phyloP scores from a whole-genome alignment of 1,140 invertebrate species.

The Trypoxylus dichotomus region DNA sequence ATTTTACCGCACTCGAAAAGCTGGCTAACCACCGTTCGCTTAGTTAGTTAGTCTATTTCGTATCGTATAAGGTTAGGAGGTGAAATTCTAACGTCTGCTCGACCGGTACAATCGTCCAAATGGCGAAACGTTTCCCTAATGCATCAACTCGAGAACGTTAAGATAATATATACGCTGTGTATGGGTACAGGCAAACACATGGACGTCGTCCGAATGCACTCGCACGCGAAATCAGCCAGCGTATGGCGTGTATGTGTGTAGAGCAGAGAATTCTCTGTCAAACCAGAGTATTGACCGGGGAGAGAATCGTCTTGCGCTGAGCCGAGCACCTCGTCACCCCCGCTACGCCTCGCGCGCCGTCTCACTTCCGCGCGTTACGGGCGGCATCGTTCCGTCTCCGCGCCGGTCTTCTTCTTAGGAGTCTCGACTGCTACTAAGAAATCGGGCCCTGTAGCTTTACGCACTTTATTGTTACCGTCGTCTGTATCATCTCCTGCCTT shows the following conservation, averaged over 20 bases:
- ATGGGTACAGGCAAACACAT: not conserved
- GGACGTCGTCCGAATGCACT: not conserved
- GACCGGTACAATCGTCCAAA: too few species aligned
- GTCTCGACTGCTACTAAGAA: constrained; percentile 15
- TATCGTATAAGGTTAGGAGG: too few species aligned
- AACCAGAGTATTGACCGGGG: constrained; percentile 43
- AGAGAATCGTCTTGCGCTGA: constrained; percentile 47
- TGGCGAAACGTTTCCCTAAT: not conserved
- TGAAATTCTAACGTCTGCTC: too few species aligned
- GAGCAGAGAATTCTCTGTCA: constrained; percentile 21
- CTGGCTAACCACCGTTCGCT: not conserved
- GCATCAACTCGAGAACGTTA: not conserved
- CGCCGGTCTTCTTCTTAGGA: constrained; percentile 14
- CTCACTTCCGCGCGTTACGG: not conserved
- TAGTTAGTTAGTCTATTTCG: not conserved
- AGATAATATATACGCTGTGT: not conserved
- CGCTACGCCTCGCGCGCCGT: not conserved
- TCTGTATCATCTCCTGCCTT: not conserved
- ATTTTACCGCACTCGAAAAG: not conserved
- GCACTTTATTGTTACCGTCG: constrained; percentile 31
- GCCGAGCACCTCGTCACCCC: constrained; percentile 27
- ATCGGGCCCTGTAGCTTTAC: constrained; percentile 27
- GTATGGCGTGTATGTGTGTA: not conserved
- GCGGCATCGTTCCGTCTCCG: not conserved
- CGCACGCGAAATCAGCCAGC: not conserved